phyloP scores from a whole-genome alignment of 1,140 invertebrate species.

The Cheumatopsyche charites region DNA sequence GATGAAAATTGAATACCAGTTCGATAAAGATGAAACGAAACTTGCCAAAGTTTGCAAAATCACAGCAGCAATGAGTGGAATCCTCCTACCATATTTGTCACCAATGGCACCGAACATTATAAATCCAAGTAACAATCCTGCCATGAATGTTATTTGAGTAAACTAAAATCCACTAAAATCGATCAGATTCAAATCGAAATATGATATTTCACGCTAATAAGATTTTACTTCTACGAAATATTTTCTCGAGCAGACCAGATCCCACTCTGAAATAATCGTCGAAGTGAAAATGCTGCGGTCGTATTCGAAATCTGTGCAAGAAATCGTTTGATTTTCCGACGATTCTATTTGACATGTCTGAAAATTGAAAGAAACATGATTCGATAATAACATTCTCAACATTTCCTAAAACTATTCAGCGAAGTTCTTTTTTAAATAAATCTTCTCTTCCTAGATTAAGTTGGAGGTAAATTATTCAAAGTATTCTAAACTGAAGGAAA shows the following conservation, averaged over 20 bases:
- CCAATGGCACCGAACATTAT: conserved; percentile 73
- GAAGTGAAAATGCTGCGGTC: conserved; percentile 67
- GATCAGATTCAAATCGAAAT: conserved; percentile 17
- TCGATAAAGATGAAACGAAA: conserved; percentile 65
- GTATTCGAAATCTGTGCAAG: conserved; percentile 65
- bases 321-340: conserved; percentile 35
- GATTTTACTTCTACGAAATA: conserved; percentile 63
- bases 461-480: too few species aligned
- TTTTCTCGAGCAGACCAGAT: conserved; percentile 70
- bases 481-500: too few species aligned
- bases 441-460: too few species aligned
- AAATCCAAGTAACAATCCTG: conserved; percentile 72
- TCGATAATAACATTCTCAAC: too few species aligned
- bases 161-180: conserved; percentile 57
- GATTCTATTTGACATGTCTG: background rate
- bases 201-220: too few species aligned
- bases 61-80: conserved; percentile 68
- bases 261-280: conserved; percentile 75
- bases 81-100: conserved; percentile 68
- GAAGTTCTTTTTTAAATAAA: too few species aligned
- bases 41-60: conserved; percentile 67
- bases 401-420: too few species aligned
- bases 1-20: conserved; percentile 71
- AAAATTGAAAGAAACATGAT: background rate
- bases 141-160: conserved; percentile 74